Conservation (phyloP, 2,797 vertebrate species). For the Yasuhikotakia modesta region DNA sequence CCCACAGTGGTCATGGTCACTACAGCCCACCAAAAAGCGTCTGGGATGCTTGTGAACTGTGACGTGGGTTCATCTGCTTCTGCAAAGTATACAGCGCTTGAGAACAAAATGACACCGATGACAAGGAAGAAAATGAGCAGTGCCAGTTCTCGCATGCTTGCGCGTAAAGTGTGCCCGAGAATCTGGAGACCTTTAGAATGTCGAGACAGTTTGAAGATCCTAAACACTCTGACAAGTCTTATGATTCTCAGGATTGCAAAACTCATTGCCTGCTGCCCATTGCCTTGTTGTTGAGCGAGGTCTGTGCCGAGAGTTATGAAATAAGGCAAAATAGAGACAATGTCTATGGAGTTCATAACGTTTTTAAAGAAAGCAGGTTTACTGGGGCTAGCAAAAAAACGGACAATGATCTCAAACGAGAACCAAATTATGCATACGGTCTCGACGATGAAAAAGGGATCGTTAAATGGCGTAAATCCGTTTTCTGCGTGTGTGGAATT, state of each 20-base stretch:
- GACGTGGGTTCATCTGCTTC: conserved; percentile 95
- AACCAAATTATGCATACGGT: conserved; percentile 99
- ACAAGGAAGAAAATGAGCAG: conserved; percentile 98
- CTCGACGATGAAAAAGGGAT: conserved; percentile 98
- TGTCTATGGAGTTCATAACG: conserved; percentile 99
- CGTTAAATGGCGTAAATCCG: conserved; percentile 93
- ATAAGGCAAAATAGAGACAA: conserved; percentile 99
- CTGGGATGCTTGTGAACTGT: conserved; percentile 98
- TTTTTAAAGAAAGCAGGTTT: conserved; percentile 95
- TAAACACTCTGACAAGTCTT: conserved; percentile 94
- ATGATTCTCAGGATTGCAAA: conserved; percentile 98
- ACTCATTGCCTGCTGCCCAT: conserved; percentile 94
- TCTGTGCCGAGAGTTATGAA: conserved; percentile 98
- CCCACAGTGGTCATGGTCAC: conserved; percentile 99
- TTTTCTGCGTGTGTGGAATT: conserved; percentile 76
- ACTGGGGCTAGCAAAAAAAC: conserved; percentile 95
- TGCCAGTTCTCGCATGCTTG: conserved; percentile 97
- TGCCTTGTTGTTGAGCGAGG: conserved; percentile 88
- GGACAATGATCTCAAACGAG: conserved; percentile 96
- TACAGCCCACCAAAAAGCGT: conserved; percentile 99
- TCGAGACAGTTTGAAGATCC: conserved; percentile 97
- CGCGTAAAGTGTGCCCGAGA: conserved; percentile 93
- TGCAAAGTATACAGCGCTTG: conserved; percentile 97
- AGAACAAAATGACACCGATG: conserved; percentile 97
- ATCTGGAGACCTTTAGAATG: conserved; percentile 99